Percentiles rank a stretch among this genome's conserved stretches.
phyloP scores from a whole-genome alignment of 2,888 invertebrate genomes.

The Zonitis immaculata region DNA sequence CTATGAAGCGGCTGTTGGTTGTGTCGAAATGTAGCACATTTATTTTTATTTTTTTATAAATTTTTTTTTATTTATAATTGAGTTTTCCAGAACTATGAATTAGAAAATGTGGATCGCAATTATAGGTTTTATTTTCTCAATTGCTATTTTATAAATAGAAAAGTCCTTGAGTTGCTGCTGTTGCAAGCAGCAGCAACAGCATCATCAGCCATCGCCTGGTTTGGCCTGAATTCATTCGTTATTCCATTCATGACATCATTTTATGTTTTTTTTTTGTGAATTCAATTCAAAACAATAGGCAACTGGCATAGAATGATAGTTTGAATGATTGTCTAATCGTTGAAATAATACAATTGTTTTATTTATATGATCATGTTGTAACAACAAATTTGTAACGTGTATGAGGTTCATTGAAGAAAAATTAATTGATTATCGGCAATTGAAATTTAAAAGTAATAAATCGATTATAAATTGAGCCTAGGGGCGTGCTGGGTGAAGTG shows the following conservation, averaged over 20 bases:
- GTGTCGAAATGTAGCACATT: conserved; percentile 9
- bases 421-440: no score
- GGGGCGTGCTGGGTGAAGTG: no score
- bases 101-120: no score
- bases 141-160: conserved; percentile 29
- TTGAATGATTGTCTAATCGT: background rate
- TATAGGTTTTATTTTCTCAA: no score
- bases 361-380: no score
- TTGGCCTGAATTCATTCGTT: conserved; percentile 19
- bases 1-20: conserved; percentile 8
- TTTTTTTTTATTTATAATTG: no score
- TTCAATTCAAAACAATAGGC: conserved; percentile 13
- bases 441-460: no score
- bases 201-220: background rate
- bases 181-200: background rate
- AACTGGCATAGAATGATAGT: conserved; percentile 3
- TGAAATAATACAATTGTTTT: no score
- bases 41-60: background rate
- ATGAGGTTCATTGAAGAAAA: no score
- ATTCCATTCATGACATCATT: conserved; percentile 10
- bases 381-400: no score
- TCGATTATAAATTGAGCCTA: no score
- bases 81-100: no score
- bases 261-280: background rate
- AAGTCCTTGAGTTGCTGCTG: conserved; percentile 26